These are phyloP conservation scores for Polymixis flavicincta DNA, from an alignment of 2,888 invertebrate genomes.

Conservation along the genomic window DNA sequence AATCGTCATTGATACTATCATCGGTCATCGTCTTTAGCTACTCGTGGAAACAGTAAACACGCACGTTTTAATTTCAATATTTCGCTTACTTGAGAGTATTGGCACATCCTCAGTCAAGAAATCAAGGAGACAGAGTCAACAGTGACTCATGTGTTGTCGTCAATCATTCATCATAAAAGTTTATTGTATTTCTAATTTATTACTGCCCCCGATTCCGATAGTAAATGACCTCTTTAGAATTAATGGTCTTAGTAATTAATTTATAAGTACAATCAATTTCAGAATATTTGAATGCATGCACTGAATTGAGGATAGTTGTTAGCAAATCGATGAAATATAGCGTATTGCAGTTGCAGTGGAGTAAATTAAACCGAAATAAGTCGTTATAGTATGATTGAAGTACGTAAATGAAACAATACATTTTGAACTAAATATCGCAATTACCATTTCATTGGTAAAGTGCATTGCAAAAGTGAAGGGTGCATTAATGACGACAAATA, in stretches of 20 bases:
- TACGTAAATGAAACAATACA: constrained; percentile 13
- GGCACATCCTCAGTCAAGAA: constrained; percentile 42
- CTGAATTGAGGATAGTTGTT: constrained; percentile 12
- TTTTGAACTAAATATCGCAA: constrained; percentile 29
- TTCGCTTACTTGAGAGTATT: constrained; percentile 3
- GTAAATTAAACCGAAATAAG: constrained; percentile 20
- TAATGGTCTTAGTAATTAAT: constrained; percentile 44
- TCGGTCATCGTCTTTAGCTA: constrained; percentile 10
- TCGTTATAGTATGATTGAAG: not conserved
- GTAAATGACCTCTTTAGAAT: constrained; percentile 38
- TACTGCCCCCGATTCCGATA: constrained; percentile 47
- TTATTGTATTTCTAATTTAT: constrained; percentile 59
- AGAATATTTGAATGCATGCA: constrained; percentile 17
- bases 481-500: constrained; percentile 33
- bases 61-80: constrained; percentile 28
- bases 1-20: constrained; percentile 17
- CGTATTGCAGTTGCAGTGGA: constrained; percentile 4
- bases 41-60: not conserved
- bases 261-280: constrained; percentile 14
- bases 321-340: constrained; percentile 4
- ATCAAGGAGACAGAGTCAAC: constrained; percentile 40
- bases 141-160: constrained; percentile 48
- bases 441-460: constrained; percentile 23
- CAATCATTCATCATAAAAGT: constrained; percentile 58
- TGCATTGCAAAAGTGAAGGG: constrained; percentile 50